Evolutionary conservation across 2,797 vertebrate genomes (phyloP), one percentile per base, ranked within the genome.

Genomic region (Platyrinchus mystaceus): DNA sequence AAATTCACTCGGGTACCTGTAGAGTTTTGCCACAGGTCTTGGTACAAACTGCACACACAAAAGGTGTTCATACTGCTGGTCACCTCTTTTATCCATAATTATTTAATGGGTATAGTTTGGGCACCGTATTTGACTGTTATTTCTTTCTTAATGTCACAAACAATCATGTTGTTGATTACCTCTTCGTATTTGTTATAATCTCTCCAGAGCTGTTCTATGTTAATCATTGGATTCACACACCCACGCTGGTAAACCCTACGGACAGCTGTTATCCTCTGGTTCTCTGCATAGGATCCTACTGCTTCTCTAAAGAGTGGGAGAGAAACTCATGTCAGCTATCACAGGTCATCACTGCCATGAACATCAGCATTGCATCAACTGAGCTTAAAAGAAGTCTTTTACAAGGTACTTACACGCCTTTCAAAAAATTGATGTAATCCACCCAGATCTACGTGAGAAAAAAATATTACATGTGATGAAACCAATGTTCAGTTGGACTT

Each of bases 131-230:
- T 46, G 21, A 6, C 6, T 69, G 44, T n/a, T 37, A 6, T 24
- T 83, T 52, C 43, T 47, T 56, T 74, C 41, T 66, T 30, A 60
- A 41, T 8, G 47, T 55, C 87, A 64, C 52, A 24, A 83, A 46
- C 41, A n/a, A 58, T 86, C 34, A 52, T 82, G 97, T 96, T 44
- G 82, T 94, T 71, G 85, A 96, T 98, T 98, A 98, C 99, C 99
- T 99, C 99, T 97, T 99, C 99, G 41, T 99, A 99, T 97, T 99
- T 99, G 98, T 99, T 99, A 98, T 99, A 99, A 98, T 99, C 99
- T 97, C 99, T 98, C 99, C 99, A 99, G 70, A 99, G 98, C 93
- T 99, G 99, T 91, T 99, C 99, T 60, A 99, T 99, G 97, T 99
- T 99, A 97, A 99, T 99, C 99, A 99, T 99, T 87, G 99, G 99